Percentiles rank a stretch among this genome's conserved stretches.
These are phyloP conservation scores for Pantelozetes paolii DNA, from an alignment of 2,888 invertebrate species.

Conservation along the genomic window DNA sequence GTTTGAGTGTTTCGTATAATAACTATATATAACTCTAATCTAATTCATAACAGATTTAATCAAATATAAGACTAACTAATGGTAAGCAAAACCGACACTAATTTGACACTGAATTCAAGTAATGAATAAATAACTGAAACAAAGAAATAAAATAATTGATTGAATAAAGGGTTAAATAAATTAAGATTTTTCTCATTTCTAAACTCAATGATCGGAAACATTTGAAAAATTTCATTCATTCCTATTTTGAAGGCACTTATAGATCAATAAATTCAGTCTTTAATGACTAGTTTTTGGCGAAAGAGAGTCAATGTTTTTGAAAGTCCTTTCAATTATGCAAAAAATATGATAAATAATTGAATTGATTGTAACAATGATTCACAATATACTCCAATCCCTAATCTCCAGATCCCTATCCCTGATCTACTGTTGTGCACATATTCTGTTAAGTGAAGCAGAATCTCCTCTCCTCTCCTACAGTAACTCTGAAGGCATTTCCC, in stretches of 20 bases:
- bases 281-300: neutral
- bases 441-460: constrained; percentile 16
- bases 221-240: no score
- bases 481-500: constrained; percentile 17
- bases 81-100: neutral
- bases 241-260: neutral
- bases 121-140: no score
- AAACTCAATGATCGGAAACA: no score
- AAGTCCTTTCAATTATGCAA: neutral
- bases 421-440: neutral
- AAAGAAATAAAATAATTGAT: neutral
- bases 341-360: constrained; percentile 28
- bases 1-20: no score
- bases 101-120: neutral
- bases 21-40: neutral
- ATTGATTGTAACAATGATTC: constrained; percentile 5
- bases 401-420: neutral
- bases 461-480: no score
- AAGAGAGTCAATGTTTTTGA: constrained; percentile 26
- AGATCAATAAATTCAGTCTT: neutral
- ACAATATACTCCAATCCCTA: neutral
- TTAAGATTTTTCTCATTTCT: no score
- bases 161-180: neutral
- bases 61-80: neutral
- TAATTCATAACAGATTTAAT: neutral